Evolutionary conservation across 1,140 invertebrate species (phyloP).

Genomic region (Calycopis cecrops): DNA sequence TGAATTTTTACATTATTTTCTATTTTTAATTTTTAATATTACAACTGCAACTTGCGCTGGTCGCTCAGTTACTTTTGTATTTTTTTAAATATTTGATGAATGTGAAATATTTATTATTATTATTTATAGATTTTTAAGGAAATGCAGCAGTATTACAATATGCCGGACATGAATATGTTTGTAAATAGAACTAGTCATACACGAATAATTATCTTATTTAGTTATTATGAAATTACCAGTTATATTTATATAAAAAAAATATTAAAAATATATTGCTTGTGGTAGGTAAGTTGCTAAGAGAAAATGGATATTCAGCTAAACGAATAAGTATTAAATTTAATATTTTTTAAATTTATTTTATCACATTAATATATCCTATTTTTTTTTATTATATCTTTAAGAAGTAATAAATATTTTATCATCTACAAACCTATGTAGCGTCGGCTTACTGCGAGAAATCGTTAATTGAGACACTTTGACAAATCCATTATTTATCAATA

Average conservation of each 20-base stretch:
- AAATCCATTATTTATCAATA: too few species aligned
- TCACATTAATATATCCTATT: too few species aligned
- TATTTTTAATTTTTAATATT: background rate
- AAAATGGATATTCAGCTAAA: too few species aligned
- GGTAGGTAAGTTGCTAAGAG: too few species aligned
- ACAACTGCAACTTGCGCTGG: background rate
- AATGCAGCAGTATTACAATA: slow-evolving; percentile 2
- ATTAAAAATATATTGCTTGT: background rate
- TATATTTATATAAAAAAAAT: background rate
- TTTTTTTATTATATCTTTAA: too few species aligned
- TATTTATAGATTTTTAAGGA: background rate
- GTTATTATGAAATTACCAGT: background rate
- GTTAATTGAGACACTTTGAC: too few species aligned
- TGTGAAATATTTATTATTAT: background rate
- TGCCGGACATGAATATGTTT: background rate
- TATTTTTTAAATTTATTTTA: too few species aligned
- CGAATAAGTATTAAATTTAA: too few species aligned
- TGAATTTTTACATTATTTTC: too few species aligned
- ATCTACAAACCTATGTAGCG: too few species aligned
- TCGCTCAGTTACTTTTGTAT: background rate
- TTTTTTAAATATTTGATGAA: background rate
- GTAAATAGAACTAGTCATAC: slow-evolving; percentile 4
- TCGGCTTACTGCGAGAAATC: too few species aligned
- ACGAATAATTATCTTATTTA: background rate
- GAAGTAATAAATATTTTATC: too few species aligned